Base-by-base conservation (phyloP, 92 coral and sea anemone genomes). In the Palythoa grandiflora region DNA sequence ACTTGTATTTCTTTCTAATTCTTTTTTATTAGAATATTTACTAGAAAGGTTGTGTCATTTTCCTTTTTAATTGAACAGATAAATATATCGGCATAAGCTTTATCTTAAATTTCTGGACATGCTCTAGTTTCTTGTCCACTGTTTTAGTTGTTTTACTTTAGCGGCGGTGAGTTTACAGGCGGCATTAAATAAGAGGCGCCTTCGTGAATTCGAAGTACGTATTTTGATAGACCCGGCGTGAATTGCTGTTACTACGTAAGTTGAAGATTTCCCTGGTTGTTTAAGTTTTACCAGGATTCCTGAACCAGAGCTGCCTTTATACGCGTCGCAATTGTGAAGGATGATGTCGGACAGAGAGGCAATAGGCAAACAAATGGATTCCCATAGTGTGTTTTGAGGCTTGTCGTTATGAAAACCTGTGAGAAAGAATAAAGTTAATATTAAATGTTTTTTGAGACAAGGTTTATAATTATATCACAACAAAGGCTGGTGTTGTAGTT, bases 301-400 rank as follows among this genome's bases (percentile, higher is more conserved):
- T 19, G 98, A 90, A 14, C 98, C 98, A 6, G 96, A 93, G 71
- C 91, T 93, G 16, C 95, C 96, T 8, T 81, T 71, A 0, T 83
- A 86, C 11, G 81, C 91, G 61, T 91, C 94, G 73, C 98, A 94
- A 21, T 75, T 40, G 53, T 90, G 87, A 57, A 83, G 79, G 19
- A 91, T 87, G 72, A 87, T 77, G n/a, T 84, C 93, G 14, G 54
- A 44, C 6, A 0, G n/a, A 80, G 40, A 66, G 20, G 21, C 75
- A 9, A 20, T 47, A 7, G 81, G 78, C 37, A 38, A 57, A 66
- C 93, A 93, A 13, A 84, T 84, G 14, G 93, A 91, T 59, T 76
- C 53, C 92, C 89, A 93, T 80, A 94, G 87, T 39, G 91, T 89
- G 92, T 60, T 79, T 51, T 70, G 87, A 61, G 89, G 89, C 90